phyloP scores from a whole-genome alignment of 1,140 invertebrate species.

The Nylanderia fulva region DNA sequence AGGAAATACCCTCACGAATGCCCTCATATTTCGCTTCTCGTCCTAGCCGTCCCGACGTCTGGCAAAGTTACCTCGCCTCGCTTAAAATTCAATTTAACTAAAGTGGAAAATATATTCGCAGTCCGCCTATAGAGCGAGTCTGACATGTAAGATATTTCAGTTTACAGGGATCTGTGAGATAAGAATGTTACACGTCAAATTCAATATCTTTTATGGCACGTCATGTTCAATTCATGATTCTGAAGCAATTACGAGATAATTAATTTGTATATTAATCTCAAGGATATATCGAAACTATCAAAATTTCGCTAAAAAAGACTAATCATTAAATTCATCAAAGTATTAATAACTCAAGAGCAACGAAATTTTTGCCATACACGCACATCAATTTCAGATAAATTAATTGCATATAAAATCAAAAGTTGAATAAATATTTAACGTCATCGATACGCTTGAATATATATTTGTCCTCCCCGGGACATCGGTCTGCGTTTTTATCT shows the following conservation, averaged over 20 bases:
- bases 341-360: neutral
- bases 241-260: neutral
- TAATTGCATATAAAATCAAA: slow-evolving; percentile 1
- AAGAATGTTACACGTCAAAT: neutral
- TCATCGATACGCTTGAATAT: neutral
- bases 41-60: slow-evolving; percentile 24
- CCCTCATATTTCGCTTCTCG: neutral
- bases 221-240: neutral
- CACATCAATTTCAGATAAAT: neutral
- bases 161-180: neutral
- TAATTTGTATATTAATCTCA: neutral
- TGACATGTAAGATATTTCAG: slow-evolving; percentile 24
- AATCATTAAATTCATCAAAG: neutral
- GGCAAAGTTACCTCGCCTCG: slow-evolving; percentile 28
- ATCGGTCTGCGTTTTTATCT: neutral
- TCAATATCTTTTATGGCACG: neutral
- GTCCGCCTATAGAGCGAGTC: neutral
- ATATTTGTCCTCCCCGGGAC: too few relatives aligned
- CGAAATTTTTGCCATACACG: neutral
- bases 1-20: slow-evolving; percentile 53
- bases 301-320: neutral
- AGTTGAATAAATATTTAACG: neutral
- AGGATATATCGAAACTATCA: neutral
- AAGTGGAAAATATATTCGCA: slow-evolving; percentile 34
- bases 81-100: slow-evolving; percentile 52